These are phyloP conservation scores for Netelia fuscicornis DNA, from an alignment of 2,888 invertebrate species.

Conservation along the genomic window DNA sequence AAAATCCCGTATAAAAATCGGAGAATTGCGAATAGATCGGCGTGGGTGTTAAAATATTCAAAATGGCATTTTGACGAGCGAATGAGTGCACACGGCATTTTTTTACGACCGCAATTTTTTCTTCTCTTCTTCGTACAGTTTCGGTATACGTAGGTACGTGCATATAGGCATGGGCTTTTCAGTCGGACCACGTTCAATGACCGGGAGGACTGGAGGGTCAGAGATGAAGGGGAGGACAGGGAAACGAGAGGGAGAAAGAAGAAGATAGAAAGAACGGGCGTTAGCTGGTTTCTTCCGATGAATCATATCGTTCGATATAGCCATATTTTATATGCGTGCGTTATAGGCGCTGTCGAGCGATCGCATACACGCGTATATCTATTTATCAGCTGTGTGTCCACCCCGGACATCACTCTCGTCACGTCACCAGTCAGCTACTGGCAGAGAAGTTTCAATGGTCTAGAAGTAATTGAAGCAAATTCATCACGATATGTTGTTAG, in stretches of 20 bases:
- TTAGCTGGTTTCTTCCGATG: constrained; percentile 65
- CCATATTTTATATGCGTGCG: constrained; percentile 49
- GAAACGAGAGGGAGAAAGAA: not conserved
- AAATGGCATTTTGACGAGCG: constrained; percentile 53
- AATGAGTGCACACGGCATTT: constrained; percentile 43
- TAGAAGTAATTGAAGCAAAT: constrained; percentile 71
- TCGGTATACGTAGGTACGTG: constrained; percentile 31
- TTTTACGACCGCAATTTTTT: constrained; percentile 17
- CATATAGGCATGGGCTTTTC: constrained; percentile 57
- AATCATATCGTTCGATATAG: constrained; percentile 62
- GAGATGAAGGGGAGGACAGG: not conserved
- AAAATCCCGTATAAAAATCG: constrained; percentile 34
- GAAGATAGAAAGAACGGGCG: constrained; percentile 25
- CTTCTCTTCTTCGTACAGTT: constrained; percentile 32
- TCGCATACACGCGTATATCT: constrained; percentile 9
- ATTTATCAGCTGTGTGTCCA: constrained; percentile 17
- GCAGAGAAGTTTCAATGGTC: constrained; percentile 59
- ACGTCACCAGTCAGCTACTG: constrained; percentile 9
- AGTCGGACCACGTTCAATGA: constrained; percentile 61
- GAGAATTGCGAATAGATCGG: constrained; percentile 38
- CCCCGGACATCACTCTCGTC: constrained; percentile 23
- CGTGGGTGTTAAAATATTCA: constrained; percentile 60
- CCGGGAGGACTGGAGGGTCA: constrained; percentile 43
- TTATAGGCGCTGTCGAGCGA: constrained; percentile 22
- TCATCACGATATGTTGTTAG: constrained; percentile 68